Conservation (phyloP, 2,888 invertebrate species). For the Lydus trimaculatus region DNA sequence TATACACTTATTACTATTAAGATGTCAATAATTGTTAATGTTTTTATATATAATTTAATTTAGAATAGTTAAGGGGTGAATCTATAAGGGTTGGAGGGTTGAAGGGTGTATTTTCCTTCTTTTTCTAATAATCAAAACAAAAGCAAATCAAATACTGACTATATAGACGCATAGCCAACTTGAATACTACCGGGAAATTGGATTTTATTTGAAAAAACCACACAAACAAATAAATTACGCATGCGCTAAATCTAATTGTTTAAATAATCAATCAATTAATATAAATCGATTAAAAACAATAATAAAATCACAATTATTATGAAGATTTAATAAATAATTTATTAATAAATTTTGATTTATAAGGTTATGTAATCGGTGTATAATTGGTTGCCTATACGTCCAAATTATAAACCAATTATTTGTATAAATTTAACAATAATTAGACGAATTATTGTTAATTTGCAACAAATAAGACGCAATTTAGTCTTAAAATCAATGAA, state of each 20-base stretch:
- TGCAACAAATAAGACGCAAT: no score
- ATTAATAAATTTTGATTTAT: not conserved
- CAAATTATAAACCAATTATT: no score
- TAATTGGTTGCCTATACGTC: not conserved
- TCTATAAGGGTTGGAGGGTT: not conserved
- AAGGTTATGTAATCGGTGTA: not conserved
- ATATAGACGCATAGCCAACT: not conserved
- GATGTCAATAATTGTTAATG: not conserved
- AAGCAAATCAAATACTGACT: slow-evolving; percentile 3
- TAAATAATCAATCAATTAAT: not conserved
- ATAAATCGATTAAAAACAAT: not conserved
- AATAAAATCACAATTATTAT: not conserved
- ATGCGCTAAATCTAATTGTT: not conserved
- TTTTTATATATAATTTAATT: not conserved
- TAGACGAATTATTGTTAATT: no score
- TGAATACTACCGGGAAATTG: not conserved
- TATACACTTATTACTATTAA: not conserved
- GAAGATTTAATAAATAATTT: not conserved
- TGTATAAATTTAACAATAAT: no score
- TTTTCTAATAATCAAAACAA: slow-evolving; percentile 2
- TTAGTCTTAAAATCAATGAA: no score
- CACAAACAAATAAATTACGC: not conserved
- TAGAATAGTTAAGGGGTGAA: not conserved
- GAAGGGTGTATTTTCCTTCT: not conserved
- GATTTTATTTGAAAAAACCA: not conserved